Evolutionary conservation across 2,113 vertebrate genomes (phyloP).

Genomic region (Acanthochromis polyacanthus): DNA sequence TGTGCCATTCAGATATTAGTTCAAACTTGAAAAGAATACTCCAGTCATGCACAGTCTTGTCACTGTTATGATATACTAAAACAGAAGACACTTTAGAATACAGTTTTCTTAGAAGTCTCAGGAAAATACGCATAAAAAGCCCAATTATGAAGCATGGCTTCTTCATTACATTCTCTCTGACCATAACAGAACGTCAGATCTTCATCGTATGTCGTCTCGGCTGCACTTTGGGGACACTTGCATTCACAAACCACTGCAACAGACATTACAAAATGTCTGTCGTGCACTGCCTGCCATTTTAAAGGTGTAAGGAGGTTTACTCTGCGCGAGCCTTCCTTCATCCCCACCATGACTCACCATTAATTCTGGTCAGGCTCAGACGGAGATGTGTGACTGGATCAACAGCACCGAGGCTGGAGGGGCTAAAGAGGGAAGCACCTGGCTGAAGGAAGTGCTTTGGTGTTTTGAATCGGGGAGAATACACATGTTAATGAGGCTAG

Average conservation of each 20-base stretch:
- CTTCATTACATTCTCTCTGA: not conserved
- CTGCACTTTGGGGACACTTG: not conserved
- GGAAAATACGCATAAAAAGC: not conserved
- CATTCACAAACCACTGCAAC: not conserved
- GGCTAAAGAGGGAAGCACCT: constrained; percentile 79
- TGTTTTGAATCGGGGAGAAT: constrained; percentile 73
- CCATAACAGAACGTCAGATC: no score
- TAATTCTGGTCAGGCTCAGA: constrained; percentile 57
- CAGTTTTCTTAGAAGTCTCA: no score
- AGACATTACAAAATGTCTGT: constrained; percentile 55
- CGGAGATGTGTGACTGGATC: constrained; percentile 59
- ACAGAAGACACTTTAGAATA: no score
- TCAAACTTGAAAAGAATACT: no score
- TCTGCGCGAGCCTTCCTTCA: constrained; percentile 40
- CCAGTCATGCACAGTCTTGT: no score
- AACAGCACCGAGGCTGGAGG: constrained; percentile 46
- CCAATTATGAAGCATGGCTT: not conserved
- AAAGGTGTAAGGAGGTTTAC: constrained; percentile 52
- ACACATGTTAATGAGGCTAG: constrained; percentile 77
- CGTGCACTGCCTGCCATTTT: constrained; percentile 39
- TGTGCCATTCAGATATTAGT: not conserved
- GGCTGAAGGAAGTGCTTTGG: constrained; percentile 74
- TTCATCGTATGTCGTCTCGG: not conserved
- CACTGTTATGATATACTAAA: no score
- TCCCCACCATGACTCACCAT: constrained; percentile 68